Conservation (phyloP, 2,113 vertebrate species). For the Micronycteris hirsuta region DNA sequence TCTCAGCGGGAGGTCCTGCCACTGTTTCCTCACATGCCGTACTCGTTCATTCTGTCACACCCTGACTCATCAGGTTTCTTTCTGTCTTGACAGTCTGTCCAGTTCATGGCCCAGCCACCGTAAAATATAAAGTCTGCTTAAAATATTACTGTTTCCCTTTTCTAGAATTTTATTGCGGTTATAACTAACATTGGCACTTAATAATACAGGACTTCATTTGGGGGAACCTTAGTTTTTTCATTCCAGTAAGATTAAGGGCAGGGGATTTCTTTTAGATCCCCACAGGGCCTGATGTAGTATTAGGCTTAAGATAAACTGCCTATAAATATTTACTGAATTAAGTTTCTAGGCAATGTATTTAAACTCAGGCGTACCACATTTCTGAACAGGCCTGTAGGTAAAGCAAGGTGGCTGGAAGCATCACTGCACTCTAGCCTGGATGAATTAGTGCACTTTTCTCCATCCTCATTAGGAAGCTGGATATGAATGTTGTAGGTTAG, state of each 20-base stretch:
- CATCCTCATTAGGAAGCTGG: not conserved
- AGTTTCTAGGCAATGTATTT: not conserved
- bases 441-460: not conserved
- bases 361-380: not conserved
- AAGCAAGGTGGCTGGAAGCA: not conserved
- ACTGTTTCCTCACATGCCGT: not conserved
- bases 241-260: not conserved
- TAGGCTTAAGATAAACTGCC: not conserved
- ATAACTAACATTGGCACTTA: not conserved
- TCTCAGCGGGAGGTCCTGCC: not conserved
- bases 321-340: not conserved
- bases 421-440: not conserved
- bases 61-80: not conserved
- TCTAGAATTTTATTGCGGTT: not conserved
- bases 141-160: slow-evolving; percentile 17
- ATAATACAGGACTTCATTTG: not conserved
- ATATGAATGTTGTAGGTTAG: not conserved
- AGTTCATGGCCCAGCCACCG: not conserved
- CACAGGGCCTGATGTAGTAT: not conserved
- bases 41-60: not conserved
- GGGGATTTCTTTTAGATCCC: not conserved
- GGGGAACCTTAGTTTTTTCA: not conserved
- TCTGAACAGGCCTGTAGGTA: not conserved
- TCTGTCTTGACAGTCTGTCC: not conserved
- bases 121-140: slow-evolving; percentile 1